phyloP scores from a whole-genome alignment of 2,113 vertebrate species.

The Ifrita kowaldi region DNA sequence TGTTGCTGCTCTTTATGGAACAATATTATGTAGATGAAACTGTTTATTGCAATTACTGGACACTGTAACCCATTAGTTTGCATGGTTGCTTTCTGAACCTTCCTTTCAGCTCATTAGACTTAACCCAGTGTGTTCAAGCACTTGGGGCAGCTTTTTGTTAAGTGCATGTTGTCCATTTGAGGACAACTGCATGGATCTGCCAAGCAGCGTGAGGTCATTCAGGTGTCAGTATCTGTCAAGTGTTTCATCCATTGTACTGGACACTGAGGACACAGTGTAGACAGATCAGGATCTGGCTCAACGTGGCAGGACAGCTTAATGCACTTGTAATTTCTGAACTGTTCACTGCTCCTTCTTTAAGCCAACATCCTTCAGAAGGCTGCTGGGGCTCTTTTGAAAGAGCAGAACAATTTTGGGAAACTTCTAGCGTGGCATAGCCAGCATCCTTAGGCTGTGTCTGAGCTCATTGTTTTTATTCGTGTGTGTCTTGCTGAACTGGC shows the following conservation, averaged over 20 bases:
- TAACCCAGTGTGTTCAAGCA: neutral
- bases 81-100: neutral
- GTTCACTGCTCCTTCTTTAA: neutral
- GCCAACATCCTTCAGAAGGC: neutral
- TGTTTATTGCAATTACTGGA: neutral
- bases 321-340: neutral
- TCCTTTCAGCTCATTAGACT: neutral
- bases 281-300: neutral
- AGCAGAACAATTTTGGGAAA: neutral
- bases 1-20: neutral
- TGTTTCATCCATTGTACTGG: neutral
- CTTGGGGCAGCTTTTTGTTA: neutral
- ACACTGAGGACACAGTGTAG: neutral
- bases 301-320: neutral
- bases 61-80: neutral
- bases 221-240: neutral
- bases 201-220: neutral
- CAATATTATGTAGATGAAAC: neutral
- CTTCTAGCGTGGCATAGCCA: neutral
- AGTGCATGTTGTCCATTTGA: neutral
- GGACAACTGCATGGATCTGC: neutral
- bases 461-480: neutral
- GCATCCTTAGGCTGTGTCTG: neutral
- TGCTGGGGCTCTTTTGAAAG: neutral
- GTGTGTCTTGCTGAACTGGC: constrained; percentile 7